Evolutionary conservation across 2,888 invertebrate species (phyloP), one percentile per base, ranked within the genome.

Genomic region (Carcina quercana): DNA sequence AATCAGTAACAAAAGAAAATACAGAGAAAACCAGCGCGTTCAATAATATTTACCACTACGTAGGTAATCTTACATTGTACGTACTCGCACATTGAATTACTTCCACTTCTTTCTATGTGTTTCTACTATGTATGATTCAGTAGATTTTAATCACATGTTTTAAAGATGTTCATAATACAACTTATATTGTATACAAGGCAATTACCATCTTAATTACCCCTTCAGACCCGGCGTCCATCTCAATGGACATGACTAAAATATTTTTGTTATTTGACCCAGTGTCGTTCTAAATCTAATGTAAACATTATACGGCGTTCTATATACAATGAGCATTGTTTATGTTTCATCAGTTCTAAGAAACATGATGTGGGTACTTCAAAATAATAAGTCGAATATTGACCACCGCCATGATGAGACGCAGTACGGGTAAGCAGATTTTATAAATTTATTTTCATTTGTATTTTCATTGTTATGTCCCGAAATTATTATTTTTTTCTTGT

Each of bases 161-260:
- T n/a, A n/a, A n/a, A n/a, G n/a, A n/a, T n/a, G n/a, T n/a, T n/a
- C n/a, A n/a, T n/a, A n/a, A n/a, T n/a, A n/a, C n/a, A n/a, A n/a
- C n/a, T n/a, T n/a, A n/a, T n/a, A n/a, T n/a, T n/a, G n/a, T n/a
- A n/a, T n/a, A n/a, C n/a, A n/a, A n/a, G n/a, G n/a, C n/a, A n/a
- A n/a, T n/a, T n/a, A n/a, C n/a, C n/a, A n/a, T n/a, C n/a, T n/a
- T n/a, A n/a, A 17, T 17, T 17, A 24, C 24, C 24, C 24, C 24
- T 24, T 29, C 29, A 10, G 13, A 8, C 29, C 29, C 14, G 15
- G 22, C 14, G 29, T 29, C 29, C 29, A 29, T 29, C 7, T 29
- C 29, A 29, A 22, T 29, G 22, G 29, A 29, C 29, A 21, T 10
- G 14, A 13, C 13, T 4, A 20, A 20, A 12, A 13, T 12, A 13